phyloP scores from a whole-genome alignment of 2,888 invertebrate species.

The Sphaeridia pumilis region DNA sequence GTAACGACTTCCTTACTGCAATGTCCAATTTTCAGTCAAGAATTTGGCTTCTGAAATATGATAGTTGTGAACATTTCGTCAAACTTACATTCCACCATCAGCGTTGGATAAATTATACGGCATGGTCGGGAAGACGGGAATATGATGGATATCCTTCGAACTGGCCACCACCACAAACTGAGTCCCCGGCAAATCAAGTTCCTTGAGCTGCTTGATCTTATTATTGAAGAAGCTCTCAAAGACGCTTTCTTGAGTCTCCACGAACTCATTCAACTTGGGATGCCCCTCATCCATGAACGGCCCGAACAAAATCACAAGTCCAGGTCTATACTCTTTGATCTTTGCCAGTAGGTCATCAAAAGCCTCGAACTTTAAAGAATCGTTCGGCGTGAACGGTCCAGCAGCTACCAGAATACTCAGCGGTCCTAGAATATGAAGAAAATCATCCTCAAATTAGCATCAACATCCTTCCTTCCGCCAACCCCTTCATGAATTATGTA shows the following conservation, averaged over 20 bases:
- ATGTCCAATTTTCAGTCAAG: too few species aligned
- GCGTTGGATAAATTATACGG: constrained; percentile 44
- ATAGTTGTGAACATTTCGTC: background rate
- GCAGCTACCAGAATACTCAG: constrained; percentile 44
- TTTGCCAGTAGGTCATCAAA: constrained; percentile 61
- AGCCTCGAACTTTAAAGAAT: constrained; percentile 67
- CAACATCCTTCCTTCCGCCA: too few species aligned
- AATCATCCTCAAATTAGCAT: too few species aligned
- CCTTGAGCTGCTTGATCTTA: constrained; percentile 54
- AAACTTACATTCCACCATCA: constrained; percentile 1
- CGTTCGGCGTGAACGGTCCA: constrained; percentile 71
- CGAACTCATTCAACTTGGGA: constrained; percentile 48
- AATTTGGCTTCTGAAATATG: constrained; percentile 6
- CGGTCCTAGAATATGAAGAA: constrained; percentile 11
- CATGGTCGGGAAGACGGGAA: constrained; percentile 71
- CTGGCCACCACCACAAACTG: constrained; percentile 66
- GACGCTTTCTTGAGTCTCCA: constrained; percentile 50
- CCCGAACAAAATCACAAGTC: constrained; percentile 69
- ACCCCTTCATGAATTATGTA: background rate
- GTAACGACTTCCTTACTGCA: constrained; percentile 41
- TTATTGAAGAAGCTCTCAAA: constrained; percentile 64
- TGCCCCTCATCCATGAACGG: constrained; percentile 70
- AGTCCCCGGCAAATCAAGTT: constrained; percentile 44
- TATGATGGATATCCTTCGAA: constrained; percentile 62
- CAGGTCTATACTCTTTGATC: constrained; percentile 56